These are phyloP conservation scores for Orchestia grillus DNA, from an alignment of 1,140 invertebrate species.

Conservation along the genomic window DNA sequence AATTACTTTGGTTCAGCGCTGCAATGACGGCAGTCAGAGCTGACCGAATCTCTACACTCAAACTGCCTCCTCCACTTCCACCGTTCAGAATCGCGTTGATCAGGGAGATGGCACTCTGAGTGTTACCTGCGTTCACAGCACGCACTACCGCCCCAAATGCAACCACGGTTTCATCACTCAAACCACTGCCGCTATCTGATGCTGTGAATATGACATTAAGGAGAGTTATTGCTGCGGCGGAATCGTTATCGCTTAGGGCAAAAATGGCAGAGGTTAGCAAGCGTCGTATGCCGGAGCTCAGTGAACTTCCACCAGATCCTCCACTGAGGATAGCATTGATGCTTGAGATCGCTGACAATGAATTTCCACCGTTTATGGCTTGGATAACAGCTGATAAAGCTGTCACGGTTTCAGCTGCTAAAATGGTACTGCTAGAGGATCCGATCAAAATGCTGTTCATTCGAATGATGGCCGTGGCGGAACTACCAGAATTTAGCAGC, in stretches of 20 bases:
- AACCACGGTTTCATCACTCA: background rate
- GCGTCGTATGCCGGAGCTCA: background rate
- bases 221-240: background rate
- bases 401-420: background rate
- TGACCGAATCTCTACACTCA: background rate
- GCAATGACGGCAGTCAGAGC: background rate
- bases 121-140: background rate
- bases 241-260: background rate
- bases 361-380: conserved; percentile 3
- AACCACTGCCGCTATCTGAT: background rate
- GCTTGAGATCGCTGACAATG: background rate
- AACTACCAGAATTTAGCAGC: background rate
- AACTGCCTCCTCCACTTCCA: conserved; percentile 9
- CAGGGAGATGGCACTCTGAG: background rate
- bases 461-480: background rate
- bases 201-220: background rate
- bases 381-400: background rate
- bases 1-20: background rate
- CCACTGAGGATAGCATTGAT: conserved; percentile 3
- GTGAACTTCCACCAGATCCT: background rate
- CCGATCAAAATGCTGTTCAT: conserved; percentile 1
- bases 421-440: background rate
- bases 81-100: background rate
- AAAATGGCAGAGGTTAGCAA: background rate
- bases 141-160: background rate